Evolutionary conservation across 2,797 vertebrate species (phyloP).

Genomic region (Siniperca obscura): DNA sequence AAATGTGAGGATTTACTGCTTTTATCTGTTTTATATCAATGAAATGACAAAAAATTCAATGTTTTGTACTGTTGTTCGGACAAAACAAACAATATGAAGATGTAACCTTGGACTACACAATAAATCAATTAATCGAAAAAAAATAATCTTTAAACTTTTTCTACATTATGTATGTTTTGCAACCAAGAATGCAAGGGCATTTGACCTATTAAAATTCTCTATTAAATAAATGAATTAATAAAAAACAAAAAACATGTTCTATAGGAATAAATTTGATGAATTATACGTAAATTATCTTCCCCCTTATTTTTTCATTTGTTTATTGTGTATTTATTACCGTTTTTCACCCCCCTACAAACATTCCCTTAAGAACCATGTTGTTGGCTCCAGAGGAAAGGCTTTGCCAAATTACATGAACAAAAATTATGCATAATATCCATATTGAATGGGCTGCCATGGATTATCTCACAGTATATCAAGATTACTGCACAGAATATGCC

Average conservation of each 20-base stretch:
- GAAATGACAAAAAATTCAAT: not conserved
- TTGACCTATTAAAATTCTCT: too few species aligned
- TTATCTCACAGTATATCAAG: conserved; percentile 39
- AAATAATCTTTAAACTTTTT: not conserved
- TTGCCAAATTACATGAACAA: conserved; percentile 24
- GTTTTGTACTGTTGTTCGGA: not conserved
- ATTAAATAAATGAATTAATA: not conserved
- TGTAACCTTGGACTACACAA: not conserved
- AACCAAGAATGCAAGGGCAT: not conserved
- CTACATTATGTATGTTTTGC: not conserved
- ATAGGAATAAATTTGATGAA: not conserved
- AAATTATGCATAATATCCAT: conserved; percentile 22
- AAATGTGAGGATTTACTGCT: not conserved
- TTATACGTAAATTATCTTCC: not conserved
- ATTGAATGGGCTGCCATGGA: conserved; percentile 12
- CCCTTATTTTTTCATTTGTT: not conserved
- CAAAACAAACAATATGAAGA: not conserved
- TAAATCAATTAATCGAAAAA: not conserved
- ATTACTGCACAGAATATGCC: conserved; percentile 35
- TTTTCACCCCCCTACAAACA: conserved; percentile 1
- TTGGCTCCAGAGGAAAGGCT: not conserved
- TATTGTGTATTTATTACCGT: not conserved
- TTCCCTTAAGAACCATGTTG: not conserved
- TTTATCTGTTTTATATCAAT: not conserved
- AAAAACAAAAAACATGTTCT: not conserved